These are phyloP conservation scores for Tigriopus californicus DNA, from an alignment of 2,888 invertebrate genomes.

Conservation along the genomic window DNA sequence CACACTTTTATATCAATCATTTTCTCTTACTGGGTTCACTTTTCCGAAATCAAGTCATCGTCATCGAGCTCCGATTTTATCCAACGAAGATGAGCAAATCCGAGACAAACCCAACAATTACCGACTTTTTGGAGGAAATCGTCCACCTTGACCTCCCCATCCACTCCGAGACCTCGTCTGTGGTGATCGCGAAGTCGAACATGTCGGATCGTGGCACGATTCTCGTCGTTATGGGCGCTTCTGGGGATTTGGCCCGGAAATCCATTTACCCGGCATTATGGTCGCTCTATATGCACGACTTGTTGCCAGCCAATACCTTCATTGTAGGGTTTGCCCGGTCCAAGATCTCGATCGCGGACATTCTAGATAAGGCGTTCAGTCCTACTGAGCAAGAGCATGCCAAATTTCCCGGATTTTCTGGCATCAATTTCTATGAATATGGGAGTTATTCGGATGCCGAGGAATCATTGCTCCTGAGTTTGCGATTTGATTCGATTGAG, in stretches of 20 bases:
- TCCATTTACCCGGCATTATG: conserved; percentile 98
- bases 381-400: conserved; percentile 49
- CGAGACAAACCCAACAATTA: too few relatives aligned
- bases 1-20: too few relatives aligned
- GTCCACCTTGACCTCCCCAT: too few relatives aligned
- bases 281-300: conserved; percentile 82
- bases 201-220: conserved; percentile 24
- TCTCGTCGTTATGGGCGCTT: conserved; percentile 61
- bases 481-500: conserved; percentile 40
- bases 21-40: too few relatives aligned
- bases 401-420: conserved; percentile 58
- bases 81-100: too few relatives aligned
- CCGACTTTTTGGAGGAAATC: too few relatives aligned
- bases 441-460: conserved; percentile 64
- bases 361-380: conserved; percentile 48
- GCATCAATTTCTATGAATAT: conserved; percentile 52
- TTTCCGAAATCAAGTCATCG: too few relatives aligned
- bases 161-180: too few relatives aligned
- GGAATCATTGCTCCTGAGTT: conserved; percentile 63
- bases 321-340: conserved; percentile 91
- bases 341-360: conserved; percentile 50
- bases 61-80: too few relatives aligned
- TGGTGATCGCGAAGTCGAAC: too few relatives aligned
- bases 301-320: conserved; percentile 64
- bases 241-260: conserved; percentile 91